A percentile compares a stretch with the other conserved stretches of the same genome.
Conservation (phyloP, 2,888 invertebrate genomes). For the Allolobophora icterica region DNA sequence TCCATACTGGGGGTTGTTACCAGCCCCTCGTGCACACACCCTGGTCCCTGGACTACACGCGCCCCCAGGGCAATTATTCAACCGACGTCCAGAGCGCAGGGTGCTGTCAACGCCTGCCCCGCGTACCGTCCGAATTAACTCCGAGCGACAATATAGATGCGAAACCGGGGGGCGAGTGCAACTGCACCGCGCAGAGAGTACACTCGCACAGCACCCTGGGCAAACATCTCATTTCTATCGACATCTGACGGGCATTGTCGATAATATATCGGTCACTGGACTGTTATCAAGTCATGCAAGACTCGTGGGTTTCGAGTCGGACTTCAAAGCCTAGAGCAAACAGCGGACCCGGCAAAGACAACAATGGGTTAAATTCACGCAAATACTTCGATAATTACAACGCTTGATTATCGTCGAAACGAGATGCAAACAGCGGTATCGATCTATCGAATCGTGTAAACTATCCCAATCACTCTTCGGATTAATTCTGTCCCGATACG, state of each 20-base stretch:
- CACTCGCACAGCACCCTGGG: neutral
- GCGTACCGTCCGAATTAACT: neutral
- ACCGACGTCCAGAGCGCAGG: neutral
- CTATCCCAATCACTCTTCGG: neutral
- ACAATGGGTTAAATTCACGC: neutral
- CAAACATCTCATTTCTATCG: neutral
- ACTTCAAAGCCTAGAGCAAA: neutral
- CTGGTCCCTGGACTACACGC: too few relatives aligned
- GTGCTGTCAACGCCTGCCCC: neutral
- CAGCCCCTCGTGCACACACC: neutral
- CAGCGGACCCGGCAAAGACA: neutral
- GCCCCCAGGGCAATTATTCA: neutral
- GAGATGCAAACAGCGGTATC: neutral
- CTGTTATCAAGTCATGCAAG: neutral
- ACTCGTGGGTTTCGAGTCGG: neutral
- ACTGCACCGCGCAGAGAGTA: neutral
- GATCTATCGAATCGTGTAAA: neutral
- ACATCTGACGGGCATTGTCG: neutral
- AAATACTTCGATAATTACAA: constrained; percentile 3
- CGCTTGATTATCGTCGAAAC: neutral
- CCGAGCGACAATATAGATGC: neutral
- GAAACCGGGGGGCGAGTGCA: neutral
- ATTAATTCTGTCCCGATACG: neutral
- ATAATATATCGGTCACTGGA: neutral
- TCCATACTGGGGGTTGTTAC: neutral